Conservation (phyloP, 2,797 vertebrate genomes). For the Synanceia verrucosa region DNA sequence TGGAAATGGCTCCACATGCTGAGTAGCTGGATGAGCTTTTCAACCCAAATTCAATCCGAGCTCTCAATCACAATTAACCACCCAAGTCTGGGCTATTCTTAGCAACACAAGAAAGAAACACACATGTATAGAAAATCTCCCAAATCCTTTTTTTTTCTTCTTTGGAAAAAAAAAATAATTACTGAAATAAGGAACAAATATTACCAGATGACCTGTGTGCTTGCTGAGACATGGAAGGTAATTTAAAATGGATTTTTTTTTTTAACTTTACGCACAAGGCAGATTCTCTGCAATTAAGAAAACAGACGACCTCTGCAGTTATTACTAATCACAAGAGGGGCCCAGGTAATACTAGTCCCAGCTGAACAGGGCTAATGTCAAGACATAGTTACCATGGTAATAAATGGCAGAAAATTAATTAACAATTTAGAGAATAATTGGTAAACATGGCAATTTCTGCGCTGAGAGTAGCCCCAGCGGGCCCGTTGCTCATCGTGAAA, state of each 20-base stretch:
- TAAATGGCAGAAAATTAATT: constrained; percentile 52
- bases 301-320: constrained; percentile 37
- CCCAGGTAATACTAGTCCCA: constrained; percentile 27
- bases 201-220: constrained; percentile 18
- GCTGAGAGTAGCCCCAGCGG: constrained; percentile 5
- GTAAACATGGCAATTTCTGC: constrained; percentile 27
- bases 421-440: constrained; percentile 52
- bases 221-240: constrained; percentile 1
- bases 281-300: constrained; percentile 35
- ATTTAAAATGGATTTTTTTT: constrained; percentile 4
- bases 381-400: constrained; percentile 55
- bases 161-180: constrained; percentile 11
- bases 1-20: constrained; percentile 6
- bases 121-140: not conserved
- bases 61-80: not conserved
- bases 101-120: not conserved
- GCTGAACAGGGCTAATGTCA: constrained; percentile 25
- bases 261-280: not conserved
- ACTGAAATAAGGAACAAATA: constrained; percentile 7
- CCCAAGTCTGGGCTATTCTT: not conserved
- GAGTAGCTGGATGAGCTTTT: constrained; percentile 12
- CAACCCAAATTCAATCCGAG: constrained; percentile 14
- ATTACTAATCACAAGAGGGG: constrained; percentile 38
- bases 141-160: not conserved
- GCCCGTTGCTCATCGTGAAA: constrained; percentile 8